A percentile compares a stretch with the other conserved stretches of the same genome.
phyloP scores from a whole-genome alignment of 2,113 vertebrate genomes.

The Gasterosteus nipponicus region DNA sequence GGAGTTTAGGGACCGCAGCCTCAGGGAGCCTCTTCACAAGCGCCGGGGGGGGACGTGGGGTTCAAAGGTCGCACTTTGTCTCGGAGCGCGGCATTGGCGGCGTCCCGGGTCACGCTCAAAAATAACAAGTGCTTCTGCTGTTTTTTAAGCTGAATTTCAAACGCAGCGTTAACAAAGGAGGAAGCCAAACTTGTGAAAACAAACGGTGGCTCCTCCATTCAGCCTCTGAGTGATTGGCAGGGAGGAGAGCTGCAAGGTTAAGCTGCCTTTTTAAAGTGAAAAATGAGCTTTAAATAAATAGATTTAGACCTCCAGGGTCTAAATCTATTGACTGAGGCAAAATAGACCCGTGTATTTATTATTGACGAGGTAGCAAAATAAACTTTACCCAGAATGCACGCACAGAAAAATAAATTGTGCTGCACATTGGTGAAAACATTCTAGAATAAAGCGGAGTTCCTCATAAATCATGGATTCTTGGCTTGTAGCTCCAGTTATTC shows the following conservation, averaged over 20 bases:
- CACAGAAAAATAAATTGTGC: background rate
- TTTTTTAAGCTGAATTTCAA: conserved; percentile 53
- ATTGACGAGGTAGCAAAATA: background rate
- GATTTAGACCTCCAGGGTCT: background rate
- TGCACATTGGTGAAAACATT: background rate
- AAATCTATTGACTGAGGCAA: background rate
- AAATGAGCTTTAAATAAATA: conserved; percentile 18
- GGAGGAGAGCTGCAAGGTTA: conserved; percentile 34
- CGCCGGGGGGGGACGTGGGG: conserved; percentile 14
- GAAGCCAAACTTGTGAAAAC: conserved; percentile 26
- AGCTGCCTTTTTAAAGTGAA: conserved; percentile 27
- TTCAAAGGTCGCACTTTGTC: conserved; percentile 41
- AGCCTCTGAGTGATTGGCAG: conserved; percentile 54
- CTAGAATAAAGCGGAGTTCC: too few species aligned
- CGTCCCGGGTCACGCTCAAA: conserved; percentile 16
- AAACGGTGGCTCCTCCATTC: conserved; percentile 1
- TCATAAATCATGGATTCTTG: too few species aligned
- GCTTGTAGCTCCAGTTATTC: background rate
- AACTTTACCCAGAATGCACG: background rate
- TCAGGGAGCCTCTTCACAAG: conserved; percentile 38
- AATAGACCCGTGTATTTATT: background rate
- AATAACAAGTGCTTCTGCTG: conserved; percentile 37
- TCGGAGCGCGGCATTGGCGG: conserved; percentile 19
- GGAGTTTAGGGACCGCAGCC: background rate
- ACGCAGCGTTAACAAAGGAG: conserved; percentile 41